Base-by-base conservation (phyloP, 2,113 vertebrate species). In the Montifringilla adamsi region DNA sequence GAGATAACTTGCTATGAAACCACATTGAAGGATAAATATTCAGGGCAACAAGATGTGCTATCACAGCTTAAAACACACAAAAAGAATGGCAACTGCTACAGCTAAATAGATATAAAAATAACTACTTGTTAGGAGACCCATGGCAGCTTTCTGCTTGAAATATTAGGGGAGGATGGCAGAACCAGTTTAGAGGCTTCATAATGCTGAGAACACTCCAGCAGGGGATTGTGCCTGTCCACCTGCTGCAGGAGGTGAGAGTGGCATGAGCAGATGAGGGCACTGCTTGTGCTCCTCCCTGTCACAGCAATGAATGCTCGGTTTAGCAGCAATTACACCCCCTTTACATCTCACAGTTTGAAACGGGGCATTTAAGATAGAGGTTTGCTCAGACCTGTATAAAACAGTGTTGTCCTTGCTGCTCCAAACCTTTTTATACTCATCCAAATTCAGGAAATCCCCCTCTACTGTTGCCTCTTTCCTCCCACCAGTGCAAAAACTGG, bases 1-100 rank as follows among this genome's bases (percentile, higher is more conserved):
- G 62, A 67, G 72, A 87, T 78, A 96, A 43, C 79, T 90, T 74
- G 82, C 93, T 96, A 72, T 93, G 91, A 97, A 97, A 91, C 23
- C 27, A 87, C 90, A 94, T 68, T 41, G 67, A 87, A 86, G 76
- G 72, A 93, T 87, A 95, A 96, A 96, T 96, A 96, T 95, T 95
- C 95, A 86, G 81, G 43, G 44, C 63, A 93, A 91, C 26, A 60
- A 96, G 82, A 94, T 84, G 49, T 88, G 91, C 68, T 67, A 87
- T 47, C 85, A 72, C 49, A 56, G 84, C 52, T 70, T 56, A 75
- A 93, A 80, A 80, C 85, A 73, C 84, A 68, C 53, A 77, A 55
- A 91, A 87, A 91, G 76, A 94, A 87, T 63, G 83, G 84, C 88
- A 93, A 91, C 41, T 43, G 56, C 82, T 67, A 80, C n/a, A 94